Evolutionary conservation across 2,888 invertebrate genomes (phyloP).

Genomic region (Ennomos fuscantarius): DNA sequence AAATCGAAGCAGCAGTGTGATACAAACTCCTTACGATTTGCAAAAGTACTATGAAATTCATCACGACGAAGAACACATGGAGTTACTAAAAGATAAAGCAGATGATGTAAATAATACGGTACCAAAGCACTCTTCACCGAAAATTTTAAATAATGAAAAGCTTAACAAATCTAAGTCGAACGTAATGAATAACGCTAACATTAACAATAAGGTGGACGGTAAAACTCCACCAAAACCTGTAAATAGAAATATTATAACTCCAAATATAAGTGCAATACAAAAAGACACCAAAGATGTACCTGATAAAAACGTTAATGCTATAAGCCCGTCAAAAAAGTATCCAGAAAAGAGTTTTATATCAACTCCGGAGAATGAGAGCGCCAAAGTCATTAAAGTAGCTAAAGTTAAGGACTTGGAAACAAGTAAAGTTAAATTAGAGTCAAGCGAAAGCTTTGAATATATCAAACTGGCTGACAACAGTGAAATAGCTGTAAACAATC

Average conservation of each 20-base stretch:
- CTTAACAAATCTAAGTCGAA: constrained; percentile 45
- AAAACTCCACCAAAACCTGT: constrained; percentile 57
- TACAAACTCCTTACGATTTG: constrained; percentile 81
- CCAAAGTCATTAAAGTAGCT: constrained; percentile 75
- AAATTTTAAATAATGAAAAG: constrained; percentile 63
- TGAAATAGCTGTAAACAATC: constrained; percentile 80
- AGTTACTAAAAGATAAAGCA: constrained; percentile 71
- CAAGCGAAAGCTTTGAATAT: constrained; percentile 72
- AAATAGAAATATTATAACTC: constrained; percentile 62
- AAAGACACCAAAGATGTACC: constrained; percentile 79
- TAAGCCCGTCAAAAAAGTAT: constrained; percentile 81
- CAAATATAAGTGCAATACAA: constrained; percentile 75
- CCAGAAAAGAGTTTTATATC: constrained; percentile 74
- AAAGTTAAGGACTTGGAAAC: constrained; percentile 80
- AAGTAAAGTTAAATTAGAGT: constrained; percentile 70
- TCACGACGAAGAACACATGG: constrained; percentile 76
- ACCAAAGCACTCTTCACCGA: constrained; percentile 63
- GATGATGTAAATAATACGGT: constrained; percentile 56
- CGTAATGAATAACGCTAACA: constrained; percentile 27
- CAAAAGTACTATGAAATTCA: constrained; percentile 81
- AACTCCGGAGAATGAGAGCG: constrained; percentile 68
- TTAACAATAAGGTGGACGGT: constrained; percentile 47
- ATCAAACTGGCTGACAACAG: constrained; percentile 76
- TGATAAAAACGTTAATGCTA: constrained; percentile 71
- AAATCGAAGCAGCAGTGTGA: constrained; percentile 77